phyloP scores from a whole-genome alignment of 1,140 invertebrate genomes.

The Sycophaga agraensis region DNA sequence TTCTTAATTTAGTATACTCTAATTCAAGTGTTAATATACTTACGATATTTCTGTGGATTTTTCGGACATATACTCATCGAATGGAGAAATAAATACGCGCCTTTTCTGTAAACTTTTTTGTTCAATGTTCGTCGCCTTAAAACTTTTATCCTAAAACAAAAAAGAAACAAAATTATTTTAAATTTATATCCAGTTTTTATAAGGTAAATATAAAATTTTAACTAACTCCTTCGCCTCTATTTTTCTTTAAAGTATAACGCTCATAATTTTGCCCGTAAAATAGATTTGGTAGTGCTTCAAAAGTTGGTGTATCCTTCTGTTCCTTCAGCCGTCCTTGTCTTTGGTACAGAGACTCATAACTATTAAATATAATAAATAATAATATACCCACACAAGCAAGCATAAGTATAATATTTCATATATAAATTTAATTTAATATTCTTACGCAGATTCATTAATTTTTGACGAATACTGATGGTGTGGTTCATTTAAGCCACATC shows the following conservation, averaged over 20 bases:
- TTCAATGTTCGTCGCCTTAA: not conserved
- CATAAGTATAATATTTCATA: not conserved
- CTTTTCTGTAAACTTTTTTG: not conserved
- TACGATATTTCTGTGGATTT: not conserved
- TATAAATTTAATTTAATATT: not conserved
- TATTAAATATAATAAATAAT: conserved; percentile 13
- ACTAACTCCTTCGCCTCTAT: not conserved
- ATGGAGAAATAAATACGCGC: conserved; percentile 3
- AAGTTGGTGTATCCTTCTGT: conserved; percentile 23
- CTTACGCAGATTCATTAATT: conserved; percentile 12
- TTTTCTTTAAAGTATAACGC: not conserved
- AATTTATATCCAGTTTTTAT: not conserved
- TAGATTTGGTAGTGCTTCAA: conserved; percentile 27
- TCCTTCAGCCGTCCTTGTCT: conserved; percentile 32
- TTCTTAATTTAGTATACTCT: too few relatives aligned
- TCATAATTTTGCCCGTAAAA: conserved; percentile 3
- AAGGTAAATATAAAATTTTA: not conserved
- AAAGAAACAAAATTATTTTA: too few relatives aligned
- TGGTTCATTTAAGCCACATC: not conserved
- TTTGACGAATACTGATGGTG: not conserved
- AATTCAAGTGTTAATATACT: conserved; percentile 6
- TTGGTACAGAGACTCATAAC: conserved; percentile 38
- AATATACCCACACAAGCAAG: not conserved
- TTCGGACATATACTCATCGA: not conserved
- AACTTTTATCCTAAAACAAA: not conserved